phyloP scores from a whole-genome alignment of 2,113 vertebrate genomes.

The Ardeotis arabs region DNA sequence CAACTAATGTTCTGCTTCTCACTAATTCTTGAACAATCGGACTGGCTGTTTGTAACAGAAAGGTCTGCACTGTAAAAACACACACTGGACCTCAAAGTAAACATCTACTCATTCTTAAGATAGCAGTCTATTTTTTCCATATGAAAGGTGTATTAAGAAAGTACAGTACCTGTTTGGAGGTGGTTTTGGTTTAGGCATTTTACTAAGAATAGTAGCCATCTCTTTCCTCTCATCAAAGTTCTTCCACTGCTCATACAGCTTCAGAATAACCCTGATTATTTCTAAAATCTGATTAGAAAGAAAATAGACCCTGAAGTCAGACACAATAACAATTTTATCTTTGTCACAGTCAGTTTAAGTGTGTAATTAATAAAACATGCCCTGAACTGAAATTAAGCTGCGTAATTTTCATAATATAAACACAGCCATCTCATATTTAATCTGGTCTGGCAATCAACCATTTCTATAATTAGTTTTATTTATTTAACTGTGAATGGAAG shows the following conservation, averaged over 20 bases:
- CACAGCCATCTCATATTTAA: background rate
- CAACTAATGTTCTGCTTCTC: background rate
- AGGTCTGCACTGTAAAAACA: background rate
- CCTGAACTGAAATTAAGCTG: background rate
- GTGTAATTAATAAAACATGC: background rate
- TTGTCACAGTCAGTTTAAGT: background rate
- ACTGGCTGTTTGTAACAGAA: background rate
- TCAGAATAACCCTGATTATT: slow-evolving; percentile 98
- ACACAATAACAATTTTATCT: background rate
- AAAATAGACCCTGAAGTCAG: slow-evolving; percentile 27
- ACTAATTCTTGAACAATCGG: background rate
- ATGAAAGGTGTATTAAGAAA: background rate
- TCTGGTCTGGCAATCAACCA: background rate
- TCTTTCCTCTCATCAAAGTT: slow-evolving; percentile 99
- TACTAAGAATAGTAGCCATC: slow-evolving; percentile 95
- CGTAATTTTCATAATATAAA: background rate
- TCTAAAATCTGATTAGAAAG: slow-evolving; percentile 90
- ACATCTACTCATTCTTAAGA: background rate
- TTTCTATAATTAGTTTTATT: background rate
- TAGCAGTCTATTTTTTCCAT: background rate
- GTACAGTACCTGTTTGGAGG: slow-evolving; percentile 93
- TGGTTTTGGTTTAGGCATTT: slow-evolving; percentile 99
- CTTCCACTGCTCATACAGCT: slow-evolving; percentile 99
- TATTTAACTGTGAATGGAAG: background rate
- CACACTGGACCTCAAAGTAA: background rate